A percentile compares a stretch with the other conserved stretches of the same genome.
These are phyloP conservation scores for Melieria picta DNA, from an alignment of 2,888 invertebrate species.

Conservation along the genomic window DNA sequence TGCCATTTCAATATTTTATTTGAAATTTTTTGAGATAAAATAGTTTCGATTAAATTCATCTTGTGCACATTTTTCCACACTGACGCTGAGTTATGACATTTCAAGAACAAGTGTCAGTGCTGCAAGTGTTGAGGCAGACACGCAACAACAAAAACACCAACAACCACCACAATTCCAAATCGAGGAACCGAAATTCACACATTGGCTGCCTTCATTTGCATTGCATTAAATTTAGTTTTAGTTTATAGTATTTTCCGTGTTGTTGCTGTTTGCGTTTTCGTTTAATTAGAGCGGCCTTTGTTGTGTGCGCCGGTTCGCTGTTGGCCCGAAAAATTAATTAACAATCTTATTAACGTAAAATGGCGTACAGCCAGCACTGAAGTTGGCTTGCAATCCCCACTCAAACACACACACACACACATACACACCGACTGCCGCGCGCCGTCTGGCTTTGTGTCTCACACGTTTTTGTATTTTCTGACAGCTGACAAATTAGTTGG, in stretches of 20 bases:
- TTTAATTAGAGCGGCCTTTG: slow-evolving; percentile 5
- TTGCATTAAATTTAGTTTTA: slow-evolving; percentile 21
- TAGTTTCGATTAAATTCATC: no score
- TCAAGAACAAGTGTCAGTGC: background rate
- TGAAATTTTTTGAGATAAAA: no score
- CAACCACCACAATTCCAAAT: no score
- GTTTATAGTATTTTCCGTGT: slow-evolving; percentile 8
- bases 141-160: no score
- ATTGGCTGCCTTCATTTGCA: slow-evolving; percentile 25
- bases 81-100: slow-evolving; percentile 9
- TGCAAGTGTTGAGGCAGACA: no score
- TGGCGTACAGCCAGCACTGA: slow-evolving; percentile 12
- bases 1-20: no score
- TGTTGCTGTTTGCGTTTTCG: background rate
- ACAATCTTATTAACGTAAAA: slow-evolving; percentile 26
- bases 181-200: slow-evolving; percentile 6
- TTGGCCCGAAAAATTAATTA: slow-evolving; percentile 33
- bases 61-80: background rate
- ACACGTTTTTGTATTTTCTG: slow-evolving; percentile 38
- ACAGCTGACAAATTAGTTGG: slow-evolving; percentile 59
- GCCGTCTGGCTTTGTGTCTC: background rate
- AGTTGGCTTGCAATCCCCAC: slow-evolving; percentile 5
- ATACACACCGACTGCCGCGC: background rate
- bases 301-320: background rate
- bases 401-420: background rate